These are phyloP conservation scores for Sarcophaga subvicina DNA, from an alignment of 2,888 invertebrate species.

Conservation along the genomic window DNA sequence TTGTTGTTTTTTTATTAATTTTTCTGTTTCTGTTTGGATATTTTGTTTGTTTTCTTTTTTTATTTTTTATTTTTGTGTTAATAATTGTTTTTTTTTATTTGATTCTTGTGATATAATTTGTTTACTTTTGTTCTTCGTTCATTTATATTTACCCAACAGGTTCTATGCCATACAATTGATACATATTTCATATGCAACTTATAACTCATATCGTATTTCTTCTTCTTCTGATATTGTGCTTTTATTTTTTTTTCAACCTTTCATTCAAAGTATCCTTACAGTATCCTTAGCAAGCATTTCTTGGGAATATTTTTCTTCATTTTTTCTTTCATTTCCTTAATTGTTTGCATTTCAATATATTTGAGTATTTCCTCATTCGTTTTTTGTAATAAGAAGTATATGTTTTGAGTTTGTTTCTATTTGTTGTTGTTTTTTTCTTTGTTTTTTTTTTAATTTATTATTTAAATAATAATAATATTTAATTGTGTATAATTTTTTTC, in stretches of 20 bases:
- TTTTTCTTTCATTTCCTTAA: slow-evolving; percentile 18
- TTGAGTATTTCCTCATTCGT: background rate
- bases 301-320: slow-evolving; percentile 44
- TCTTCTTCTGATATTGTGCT: background rate
- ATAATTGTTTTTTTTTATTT: too few relatives aligned
- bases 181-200: too few relatives aligned
- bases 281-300: slow-evolving; percentile 41
- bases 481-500: background rate
- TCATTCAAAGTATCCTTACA: slow-evolving; percentile 29
- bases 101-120: too few relatives aligned
- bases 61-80: slow-evolving; percentile 21
- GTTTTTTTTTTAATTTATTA: slow-evolving; percentile 9
- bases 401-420: slow-evolving; percentile 9
- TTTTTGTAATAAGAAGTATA: slow-evolving; percentile 38
- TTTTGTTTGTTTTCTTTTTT: slow-evolving; percentile 51
- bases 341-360: slow-evolving; percentile 20
- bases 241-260: slow-evolving; percentile 34
- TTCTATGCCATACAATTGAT: too few relatives aligned
- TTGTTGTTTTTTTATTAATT: slow-evolving; percentile 42
- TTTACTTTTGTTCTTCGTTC: too few relatives aligned
- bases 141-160: too few relatives aligned
- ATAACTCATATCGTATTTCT: slow-evolving; percentile 31
- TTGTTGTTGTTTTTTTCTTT: slow-evolving; percentile 19
- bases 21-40: slow-evolving; percentile 51
- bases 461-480: background rate